phyloP scores from a whole-genome alignment of 2,888 invertebrate genomes.

The Molorchus minor region DNA sequence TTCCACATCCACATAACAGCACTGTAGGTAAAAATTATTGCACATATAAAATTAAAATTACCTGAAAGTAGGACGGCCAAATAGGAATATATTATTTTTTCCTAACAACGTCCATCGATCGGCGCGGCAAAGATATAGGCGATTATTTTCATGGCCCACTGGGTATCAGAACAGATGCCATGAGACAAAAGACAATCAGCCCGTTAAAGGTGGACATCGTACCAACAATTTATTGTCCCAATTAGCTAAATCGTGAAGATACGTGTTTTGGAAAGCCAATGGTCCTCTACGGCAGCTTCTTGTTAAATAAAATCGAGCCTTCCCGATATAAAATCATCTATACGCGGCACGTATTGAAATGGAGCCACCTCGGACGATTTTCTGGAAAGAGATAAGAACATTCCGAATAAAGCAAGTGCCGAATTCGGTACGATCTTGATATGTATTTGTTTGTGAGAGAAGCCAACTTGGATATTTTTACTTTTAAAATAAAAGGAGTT shows the following conservation, averaged over 20 bases:
- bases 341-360: constrained; percentile 27
- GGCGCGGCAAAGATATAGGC: constrained; percentile 31
- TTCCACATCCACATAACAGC: no score
- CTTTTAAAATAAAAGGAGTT: constrained; percentile 38
- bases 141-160: constrained; percentile 54
- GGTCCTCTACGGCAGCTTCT: constrained; percentile 54
- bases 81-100: constrained; percentile 5
- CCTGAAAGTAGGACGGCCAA: neutral
- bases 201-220: constrained; percentile 64
- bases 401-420: neutral
- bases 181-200: constrained; percentile 64
- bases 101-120: neutral
- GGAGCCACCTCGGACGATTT: constrained; percentile 9
- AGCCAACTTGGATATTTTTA: constrained; percentile 27
- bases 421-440: constrained; percentile 27
- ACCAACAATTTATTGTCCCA: constrained; percentile 67
- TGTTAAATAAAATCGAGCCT: constrained; percentile 50
- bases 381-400: constrained; percentile 12
- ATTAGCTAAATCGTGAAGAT: constrained; percentile 66
- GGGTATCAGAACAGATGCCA: constrained; percentile 60
- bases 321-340: constrained; percentile 34
- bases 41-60: no score
- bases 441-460: constrained; percentile 29
- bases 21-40: no score
- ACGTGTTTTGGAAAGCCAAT: constrained; percentile 64